phyloP scores from a whole-genome alignment of 1,140 invertebrate genomes.

The Mizuhopecten yessoensis region DNA sequence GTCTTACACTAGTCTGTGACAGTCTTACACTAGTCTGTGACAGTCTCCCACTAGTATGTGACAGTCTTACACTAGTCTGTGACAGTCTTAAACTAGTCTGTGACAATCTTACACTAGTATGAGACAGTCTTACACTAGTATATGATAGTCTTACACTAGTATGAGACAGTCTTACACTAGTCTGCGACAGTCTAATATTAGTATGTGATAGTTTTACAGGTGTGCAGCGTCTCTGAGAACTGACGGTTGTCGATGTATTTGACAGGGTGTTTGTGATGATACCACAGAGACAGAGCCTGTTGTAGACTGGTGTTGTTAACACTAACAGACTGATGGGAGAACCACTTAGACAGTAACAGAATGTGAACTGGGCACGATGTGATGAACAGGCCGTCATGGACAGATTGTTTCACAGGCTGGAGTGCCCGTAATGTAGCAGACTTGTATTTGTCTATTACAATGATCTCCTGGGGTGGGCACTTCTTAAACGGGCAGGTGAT shows the following conservation, averaged over 20 bases:
- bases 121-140: too few species aligned
- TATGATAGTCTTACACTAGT: too few species aligned
- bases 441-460: slow-evolving; percentile 53
- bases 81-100: too few species aligned
- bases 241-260: background rate
- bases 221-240: background rate
- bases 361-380: slow-evolving; percentile 70
- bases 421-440: slow-evolving; percentile 46
- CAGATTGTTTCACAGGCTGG: slow-evolving; percentile 57
- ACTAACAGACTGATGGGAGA: slow-evolving; percentile 48
- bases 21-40: too few species aligned
- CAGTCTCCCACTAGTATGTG: too few species aligned
- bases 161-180: too few species aligned
- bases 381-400: slow-evolving; percentile 70
- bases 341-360: slow-evolving; percentile 60
- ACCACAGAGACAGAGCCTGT: slow-evolving; percentile 67
- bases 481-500: slow-evolving; percentile 59
- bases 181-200: background rate
- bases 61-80: too few species aligned
- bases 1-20: too few species aligned
- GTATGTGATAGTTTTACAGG: slow-evolving; percentile 6
- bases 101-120: too few species aligned
- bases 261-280: slow-evolving; percentile 49
- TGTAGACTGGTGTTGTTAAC: slow-evolving; percentile 52
- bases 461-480: slow-evolving; percentile 62